Evolutionary conservation across 2,888 invertebrate genomes (phyloP).

Genomic region (Metacarcinus magister): DNA sequence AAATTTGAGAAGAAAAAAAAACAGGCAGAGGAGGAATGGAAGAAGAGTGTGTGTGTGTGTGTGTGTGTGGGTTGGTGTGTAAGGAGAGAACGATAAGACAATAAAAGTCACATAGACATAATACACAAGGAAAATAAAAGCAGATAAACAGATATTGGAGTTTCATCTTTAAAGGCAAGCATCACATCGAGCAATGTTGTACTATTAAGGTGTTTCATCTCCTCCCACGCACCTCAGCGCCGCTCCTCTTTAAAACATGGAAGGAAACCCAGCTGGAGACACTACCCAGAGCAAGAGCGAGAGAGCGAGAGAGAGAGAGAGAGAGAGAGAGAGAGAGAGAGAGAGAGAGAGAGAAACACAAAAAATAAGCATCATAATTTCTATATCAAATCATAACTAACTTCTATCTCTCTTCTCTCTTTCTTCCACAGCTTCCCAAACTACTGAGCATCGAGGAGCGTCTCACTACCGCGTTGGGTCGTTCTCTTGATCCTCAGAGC

Average conservation of each 20-base stretch:
- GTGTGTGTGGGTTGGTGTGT: background rate
- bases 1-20: background rate
- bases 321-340: background rate
- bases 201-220: background rate
- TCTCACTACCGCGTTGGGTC: conserved; percentile 43
- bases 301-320: background rate
- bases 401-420: background rate
- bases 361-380: background rate
- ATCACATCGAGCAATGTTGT: background rate
- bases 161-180: background rate
- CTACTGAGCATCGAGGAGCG: conserved; percentile 57
- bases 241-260: conserved; percentile 9
- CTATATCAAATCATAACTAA: background rate
- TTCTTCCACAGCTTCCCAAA: conserved; percentile 58
- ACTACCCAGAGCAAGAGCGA: background rate
- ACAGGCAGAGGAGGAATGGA: too few species aligned
- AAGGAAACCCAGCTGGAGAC: too few species aligned
- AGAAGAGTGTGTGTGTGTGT: background rate
- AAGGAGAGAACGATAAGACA: background rate
- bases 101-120: background rate
- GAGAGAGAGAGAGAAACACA: background rate
- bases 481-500: conserved; percentile 8
- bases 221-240: background rate
- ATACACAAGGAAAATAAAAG: background rate
- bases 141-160: background rate